phyloP scores from a whole-genome alignment of 2,113 vertebrate species.

The Uria aalge region DNA sequence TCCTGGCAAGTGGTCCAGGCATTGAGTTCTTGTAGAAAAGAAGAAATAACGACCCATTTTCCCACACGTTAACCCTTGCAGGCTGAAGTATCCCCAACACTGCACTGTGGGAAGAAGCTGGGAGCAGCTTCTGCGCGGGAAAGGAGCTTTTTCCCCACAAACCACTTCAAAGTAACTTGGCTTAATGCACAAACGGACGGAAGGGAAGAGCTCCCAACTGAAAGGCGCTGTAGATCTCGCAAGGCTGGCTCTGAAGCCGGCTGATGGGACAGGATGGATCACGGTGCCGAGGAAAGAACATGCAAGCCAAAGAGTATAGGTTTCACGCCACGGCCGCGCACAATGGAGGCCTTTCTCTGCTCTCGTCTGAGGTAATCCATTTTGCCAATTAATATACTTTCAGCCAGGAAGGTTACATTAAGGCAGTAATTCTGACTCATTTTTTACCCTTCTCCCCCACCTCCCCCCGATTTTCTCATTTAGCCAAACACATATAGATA shows the following conservation, averaged over 20 bases:
- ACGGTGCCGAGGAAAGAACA: fast-evolving
- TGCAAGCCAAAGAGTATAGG: neutral
- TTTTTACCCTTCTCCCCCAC: neutral
- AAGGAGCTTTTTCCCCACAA: neutral
- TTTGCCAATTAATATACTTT: constrained; percentile 46
- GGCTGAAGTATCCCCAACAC: neutral
- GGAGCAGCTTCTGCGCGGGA: neutral
- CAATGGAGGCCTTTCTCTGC: constrained; percentile 49
- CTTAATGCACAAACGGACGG: neutral
- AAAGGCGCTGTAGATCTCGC: neutral
- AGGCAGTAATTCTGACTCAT: constrained; percentile 36
- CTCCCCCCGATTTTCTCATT: neutral
- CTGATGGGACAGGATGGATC: neutral
- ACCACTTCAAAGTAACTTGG: neutral
- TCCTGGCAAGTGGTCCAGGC: neutral
- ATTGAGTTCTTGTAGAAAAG: neutral
- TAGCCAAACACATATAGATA: constrained; percentile 43
- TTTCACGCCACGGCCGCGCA: neutral
- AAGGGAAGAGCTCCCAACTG: neutral
- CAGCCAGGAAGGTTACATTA: constrained; percentile 46
- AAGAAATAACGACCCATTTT: neutral
- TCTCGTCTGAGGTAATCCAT: constrained; percentile 36
- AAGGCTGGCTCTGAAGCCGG: neutral
- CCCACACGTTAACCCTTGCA: neutral
- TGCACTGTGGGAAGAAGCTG: fast-evolving